These are phyloP conservation scores for Patella pellucida DNA, from an alignment of 2,888 invertebrate species.

Conservation along the genomic window DNA sequence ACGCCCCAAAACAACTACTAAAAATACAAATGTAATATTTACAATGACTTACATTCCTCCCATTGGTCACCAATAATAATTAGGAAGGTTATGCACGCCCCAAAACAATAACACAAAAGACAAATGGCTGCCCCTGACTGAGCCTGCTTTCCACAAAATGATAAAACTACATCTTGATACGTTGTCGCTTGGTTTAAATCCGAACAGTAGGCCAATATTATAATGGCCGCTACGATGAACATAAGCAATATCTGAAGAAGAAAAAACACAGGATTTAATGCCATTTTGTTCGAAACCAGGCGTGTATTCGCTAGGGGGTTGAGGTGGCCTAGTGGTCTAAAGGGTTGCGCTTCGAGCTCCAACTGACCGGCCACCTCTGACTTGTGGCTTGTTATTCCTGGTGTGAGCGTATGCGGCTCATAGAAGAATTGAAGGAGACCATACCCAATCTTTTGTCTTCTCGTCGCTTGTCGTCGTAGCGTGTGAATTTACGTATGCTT, in stretches of 20 bases:
- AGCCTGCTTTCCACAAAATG: conserved; percentile 69
- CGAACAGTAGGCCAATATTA: conserved; percentile 75
- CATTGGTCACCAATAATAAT: conserved; percentile 78
- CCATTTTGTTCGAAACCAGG: background rate
- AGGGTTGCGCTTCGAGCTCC: too few species aligned
- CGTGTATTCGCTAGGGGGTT: too few species aligned
- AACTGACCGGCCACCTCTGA: too few species aligned
- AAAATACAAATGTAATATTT: conserved; percentile 69
- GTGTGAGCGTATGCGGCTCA: too few species aligned
- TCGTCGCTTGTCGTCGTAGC: too few species aligned
- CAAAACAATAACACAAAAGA: conserved; percentile 76
- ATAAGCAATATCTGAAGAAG: conserved; percentile 71
- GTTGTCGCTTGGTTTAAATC: conserved; percentile 72
- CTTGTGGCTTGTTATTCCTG: too few species aligned
- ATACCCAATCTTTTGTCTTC: too few species aligned
- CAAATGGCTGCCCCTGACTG: conserved; percentile 70
- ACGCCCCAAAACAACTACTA: conserved; percentile 77
- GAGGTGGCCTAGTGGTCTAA: too few species aligned
- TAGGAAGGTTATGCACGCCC: conserved; percentile 77
- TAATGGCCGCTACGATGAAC: conserved; percentile 70
- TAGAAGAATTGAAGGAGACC: background rate
- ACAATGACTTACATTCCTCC: conserved; percentile 73
- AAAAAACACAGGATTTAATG: conserved; percentile 5
- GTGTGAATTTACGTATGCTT: too few species aligned
- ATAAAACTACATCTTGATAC: conserved; percentile 71